A percentile compares a stretch with the other conserved stretches of the same genome.
Conservation (phyloP, 2,888 invertebrate species). For the Eupithecia subumbrata region DNA sequence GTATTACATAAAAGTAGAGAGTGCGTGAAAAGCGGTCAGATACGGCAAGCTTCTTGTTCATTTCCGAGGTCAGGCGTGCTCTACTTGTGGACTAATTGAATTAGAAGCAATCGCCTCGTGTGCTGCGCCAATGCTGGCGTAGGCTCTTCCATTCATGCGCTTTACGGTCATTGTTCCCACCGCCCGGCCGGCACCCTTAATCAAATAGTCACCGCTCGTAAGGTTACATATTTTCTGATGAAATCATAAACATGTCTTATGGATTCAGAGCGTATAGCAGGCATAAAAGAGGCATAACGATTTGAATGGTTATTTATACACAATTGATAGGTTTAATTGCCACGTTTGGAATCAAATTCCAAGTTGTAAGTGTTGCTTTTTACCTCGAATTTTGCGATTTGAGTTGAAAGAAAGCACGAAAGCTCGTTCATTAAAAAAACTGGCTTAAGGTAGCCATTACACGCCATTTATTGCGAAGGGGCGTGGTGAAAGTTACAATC, state of each 20-base stretch:
- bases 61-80: constrained; percentile 61
- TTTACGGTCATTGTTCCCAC: constrained; percentile 62
- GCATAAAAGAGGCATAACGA: background rate
- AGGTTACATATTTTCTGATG: constrained; percentile 8
- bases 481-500: constrained; percentile 67
- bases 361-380: background rate
- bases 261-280: background rate
- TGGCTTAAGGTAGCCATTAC: constrained; percentile 58
- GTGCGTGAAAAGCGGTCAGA: constrained; percentile 55
- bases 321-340: background rate
- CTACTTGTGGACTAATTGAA: constrained; percentile 79
- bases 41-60: constrained; percentile 41
- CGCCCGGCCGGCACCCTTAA: constrained; percentile 20
- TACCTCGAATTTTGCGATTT: background rate
- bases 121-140: constrained; percentile 51
- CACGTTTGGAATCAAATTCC: background rate
- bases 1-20: constrained; percentile 52
- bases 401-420: constrained; percentile 49
- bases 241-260: constrained; percentile 6
- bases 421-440: constrained; percentile 56
- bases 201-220: constrained; percentile 22
- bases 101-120: constrained; percentile 75
- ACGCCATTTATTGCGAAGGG: constrained; percentile 60
- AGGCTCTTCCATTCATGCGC: constrained; percentile 55
- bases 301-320: background rate